Conservation (phyloP, 2,113 vertebrate species). For the Alexandromys fortis region DNA sequence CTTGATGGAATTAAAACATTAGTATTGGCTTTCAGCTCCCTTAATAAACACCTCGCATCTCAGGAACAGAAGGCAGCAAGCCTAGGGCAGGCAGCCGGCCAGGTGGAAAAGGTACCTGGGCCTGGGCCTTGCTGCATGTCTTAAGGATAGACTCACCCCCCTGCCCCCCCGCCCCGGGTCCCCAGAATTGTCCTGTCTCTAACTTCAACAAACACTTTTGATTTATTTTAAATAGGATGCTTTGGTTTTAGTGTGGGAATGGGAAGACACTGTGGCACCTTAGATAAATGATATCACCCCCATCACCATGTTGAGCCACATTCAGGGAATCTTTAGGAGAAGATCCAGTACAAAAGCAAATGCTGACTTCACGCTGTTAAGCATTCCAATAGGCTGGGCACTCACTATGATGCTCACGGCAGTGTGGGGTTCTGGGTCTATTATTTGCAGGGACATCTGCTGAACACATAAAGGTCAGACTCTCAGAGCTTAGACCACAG, state of each 20-base stretch:
- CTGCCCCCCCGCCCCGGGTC: rapidly evolving
- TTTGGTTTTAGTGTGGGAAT: background rate
- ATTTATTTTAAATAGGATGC: constrained; percentile 41
- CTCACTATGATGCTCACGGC: rapidly evolving
- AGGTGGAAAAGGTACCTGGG: constrained; percentile 9
- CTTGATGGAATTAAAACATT: constrained; percentile 67
- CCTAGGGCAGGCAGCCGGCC: background rate
- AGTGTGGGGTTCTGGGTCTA: rapidly evolving
- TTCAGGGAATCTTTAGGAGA: background rate
- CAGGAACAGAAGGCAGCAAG: constrained; percentile 36
- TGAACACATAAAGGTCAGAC: background rate
- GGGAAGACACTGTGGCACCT: background rate
- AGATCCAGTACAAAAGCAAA: background rate
- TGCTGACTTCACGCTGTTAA: background rate
- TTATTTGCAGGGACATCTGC: background rate
- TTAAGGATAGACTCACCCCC: background rate
- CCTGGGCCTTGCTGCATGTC: background rate
- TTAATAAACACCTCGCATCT: constrained; percentile 33
- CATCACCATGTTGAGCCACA: background rate
- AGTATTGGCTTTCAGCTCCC: constrained; percentile 63
- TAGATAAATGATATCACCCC: background rate
- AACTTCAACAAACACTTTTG: constrained; percentile 1
- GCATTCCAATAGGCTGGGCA: rapidly evolving
- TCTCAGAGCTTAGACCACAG: background rate
- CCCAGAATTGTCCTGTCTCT: background rate